Base-by-base conservation (phyloP, 2,888 invertebrate species). In the Pantelozetes paolii region DNA sequence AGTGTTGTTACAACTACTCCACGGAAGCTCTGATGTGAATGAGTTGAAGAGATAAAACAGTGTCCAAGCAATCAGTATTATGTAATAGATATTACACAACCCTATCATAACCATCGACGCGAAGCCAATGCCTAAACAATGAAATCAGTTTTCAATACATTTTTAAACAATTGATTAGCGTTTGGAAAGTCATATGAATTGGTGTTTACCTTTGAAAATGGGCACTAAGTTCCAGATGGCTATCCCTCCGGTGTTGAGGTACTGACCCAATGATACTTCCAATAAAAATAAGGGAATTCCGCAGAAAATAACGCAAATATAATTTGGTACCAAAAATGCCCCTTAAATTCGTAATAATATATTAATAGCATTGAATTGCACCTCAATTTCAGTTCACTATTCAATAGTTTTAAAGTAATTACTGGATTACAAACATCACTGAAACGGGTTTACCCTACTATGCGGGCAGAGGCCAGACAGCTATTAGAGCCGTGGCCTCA, bases 241-340 rank as follows among this genome's bases (percentile, higher is more conserved):
- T 77, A 96, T 87, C 77, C 94, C 94, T 71, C 95, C 95, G 80
- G 90, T 89, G 77, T 92, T 88, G 81, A 95, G 93, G 84, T 90
- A 95, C 84, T 96, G 96, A 8, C 96, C 96, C 77, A 96, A 84
- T 0, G 94, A 93, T 80, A 96, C 84, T 84, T 95, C 95, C 93
- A 96, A 91, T 84, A 93, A 95, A 84, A 96, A 96, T 9, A 96
- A 85, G 0, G 96, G 96, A 71, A 95, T 86, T 9, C 94, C 95
- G 11, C 94, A 94, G 79, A 94, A 90, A 77, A 94, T 84, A 82
- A 94, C 85, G 91, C 95, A 95, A 78, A 94, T 86, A 81, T 90
- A 88, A 85, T 95, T 95, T 0, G 95, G 95, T 78, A 95, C 91
- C 77, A 95, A 86, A 82, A 95, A 96, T 23, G 94, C 95, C 79